phyloP scores from a whole-genome alignment of 2,888 invertebrate species.

The Malthinus seriepunctatus region DNA sequence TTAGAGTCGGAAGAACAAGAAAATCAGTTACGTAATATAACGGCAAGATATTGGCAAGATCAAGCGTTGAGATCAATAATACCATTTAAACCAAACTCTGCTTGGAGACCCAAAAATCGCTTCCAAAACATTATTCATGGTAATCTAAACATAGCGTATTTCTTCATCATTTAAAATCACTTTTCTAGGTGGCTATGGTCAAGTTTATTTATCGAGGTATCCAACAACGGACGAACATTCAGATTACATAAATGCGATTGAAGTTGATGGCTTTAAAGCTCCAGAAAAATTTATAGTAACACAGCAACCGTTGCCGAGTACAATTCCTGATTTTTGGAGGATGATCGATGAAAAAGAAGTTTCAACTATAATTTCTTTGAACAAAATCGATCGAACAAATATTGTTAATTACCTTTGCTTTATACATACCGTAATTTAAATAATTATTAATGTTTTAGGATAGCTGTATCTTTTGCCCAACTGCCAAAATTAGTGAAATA shows the following conservation, averaged over 20 bases:
- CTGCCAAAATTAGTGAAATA: conserved; percentile 35
- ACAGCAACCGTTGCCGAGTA: conserved; percentile 48
- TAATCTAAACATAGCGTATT: background rate
- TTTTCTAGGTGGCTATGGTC: conserved; percentile 30
- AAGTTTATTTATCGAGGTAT: conserved; percentile 48
- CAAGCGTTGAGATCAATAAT: conserved; percentile 44
- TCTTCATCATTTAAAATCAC: background rate
- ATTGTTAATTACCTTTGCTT: conserved; percentile 36
- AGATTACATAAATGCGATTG: conserved; percentile 53
- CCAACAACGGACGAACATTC: conserved; percentile 48
- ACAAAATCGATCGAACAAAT: conserved; percentile 42
- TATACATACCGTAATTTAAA: background rate
- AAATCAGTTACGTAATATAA: conserved; percentile 46
- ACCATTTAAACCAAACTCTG: conserved; percentile 21
- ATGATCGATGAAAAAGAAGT: conserved; percentile 48
- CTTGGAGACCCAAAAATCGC: conserved; percentile 48
- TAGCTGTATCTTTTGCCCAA: conserved; percentile 40
- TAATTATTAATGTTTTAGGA: conserved; percentile 33
- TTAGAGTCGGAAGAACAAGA: conserved; percentile 41
- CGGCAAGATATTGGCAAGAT: conserved; percentile 51
- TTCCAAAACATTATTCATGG: conserved; percentile 49
- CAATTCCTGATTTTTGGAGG: conserved; percentile 51
- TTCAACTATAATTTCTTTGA: conserved; percentile 45
- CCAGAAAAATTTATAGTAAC: conserved; percentile 49
- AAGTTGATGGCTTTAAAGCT: conserved; percentile 44